Base-by-base conservation (phyloP, 1,140 invertebrate genomes). In the Pemphigus obesinymphae region DNA sequence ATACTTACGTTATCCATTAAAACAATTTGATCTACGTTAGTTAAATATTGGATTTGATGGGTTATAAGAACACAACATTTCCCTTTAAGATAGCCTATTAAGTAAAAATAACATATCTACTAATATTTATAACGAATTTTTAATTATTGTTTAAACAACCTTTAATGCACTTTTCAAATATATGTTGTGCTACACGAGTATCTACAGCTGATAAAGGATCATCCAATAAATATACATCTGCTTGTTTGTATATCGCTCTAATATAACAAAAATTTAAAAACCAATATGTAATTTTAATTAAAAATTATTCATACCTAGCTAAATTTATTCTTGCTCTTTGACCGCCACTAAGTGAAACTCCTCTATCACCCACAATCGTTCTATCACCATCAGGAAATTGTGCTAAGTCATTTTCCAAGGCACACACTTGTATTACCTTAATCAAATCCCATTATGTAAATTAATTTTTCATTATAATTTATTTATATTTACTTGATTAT, bases 311-410 rank as follows among this genome's bases (percentile, higher is more conserved):
- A 45, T 48, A 86, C 88, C 89, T 90, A 0, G 95, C 95, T 48
- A 97, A 88, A 85, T 94, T 96, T 3, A 98, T 93, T 84, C 96
- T 90, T 0, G 96, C 96, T 83, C 93, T 92, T 87, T 98, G 96
- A 45, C 97, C 96, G 82, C 96, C 96, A 86, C 94, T 96, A 20
- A 95, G 87, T 4, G 61, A 80, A 4, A 83, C 96, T 55, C 96
- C 96, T 80, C 93, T 89, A 85, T 97, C 95, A 3, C 96, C 96
- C 20, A 98, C 94, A 45, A 96, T 88, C 0, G 96, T 98, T 84
- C 91, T 90, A 85, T 98, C 96, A 11, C 93, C 93, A 84, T 92
- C 89, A 8, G 91, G 91, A 70, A 94, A 88, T 17, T 92, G 87
- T 40, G 90, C 89, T 84, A 97, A 91, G 87, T 98, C 96, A 29